phyloP scores from a whole-genome alignment of 2,888 invertebrate genomes.

The Thymelicus lineola region DNA sequence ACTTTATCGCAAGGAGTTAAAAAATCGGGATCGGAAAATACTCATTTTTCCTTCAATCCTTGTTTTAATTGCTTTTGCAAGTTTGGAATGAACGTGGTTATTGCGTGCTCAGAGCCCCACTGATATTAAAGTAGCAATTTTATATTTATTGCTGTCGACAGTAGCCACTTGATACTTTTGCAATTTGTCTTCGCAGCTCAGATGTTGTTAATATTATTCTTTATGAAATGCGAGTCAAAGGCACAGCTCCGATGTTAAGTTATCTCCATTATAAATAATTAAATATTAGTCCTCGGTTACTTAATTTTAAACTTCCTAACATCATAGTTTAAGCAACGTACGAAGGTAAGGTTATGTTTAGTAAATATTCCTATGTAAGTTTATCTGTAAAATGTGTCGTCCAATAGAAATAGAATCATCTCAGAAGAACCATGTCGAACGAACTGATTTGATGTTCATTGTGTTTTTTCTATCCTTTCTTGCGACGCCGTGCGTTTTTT shows the following conservation, averaged over 20 bases:
- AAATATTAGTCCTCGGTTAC: too few species aligned
- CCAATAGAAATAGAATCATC: slow-evolving; percentile 4
- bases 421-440: slow-evolving; percentile 10
- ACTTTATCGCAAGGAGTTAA: not conserved
- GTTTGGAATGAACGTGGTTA: slow-evolving; percentile 23
- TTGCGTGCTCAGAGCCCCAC: slow-evolving; percentile 18
- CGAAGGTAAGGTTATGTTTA: not conserved
- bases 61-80: slow-evolving; percentile 20
- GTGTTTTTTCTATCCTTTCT: slow-evolving; percentile 82
- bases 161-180: not conserved
- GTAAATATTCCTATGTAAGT: not conserved
- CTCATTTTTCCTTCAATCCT: slow-evolving; percentile 15
- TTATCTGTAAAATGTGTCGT: not conserved
- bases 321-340: not conserved
- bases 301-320: not conserved
- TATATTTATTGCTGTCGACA: slow-evolving; percentile 27
- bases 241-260: slow-evolving; percentile 14
- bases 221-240: not conserved
- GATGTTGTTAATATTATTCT: not conserved
- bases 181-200: slow-evolving; percentile 6
- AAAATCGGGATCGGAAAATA: slow-evolving; percentile 6
- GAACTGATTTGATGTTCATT: slow-evolving; percentile 62
- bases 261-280: not conserved
- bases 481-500: slow-evolving; percentile 86
- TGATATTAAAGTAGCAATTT: slow-evolving; percentile 34